Evolutionary conservation across 37 sponge, comb jelly and placozoan genomes (phyloP).

Genomic region (Oopsacas minuta): DNA sequence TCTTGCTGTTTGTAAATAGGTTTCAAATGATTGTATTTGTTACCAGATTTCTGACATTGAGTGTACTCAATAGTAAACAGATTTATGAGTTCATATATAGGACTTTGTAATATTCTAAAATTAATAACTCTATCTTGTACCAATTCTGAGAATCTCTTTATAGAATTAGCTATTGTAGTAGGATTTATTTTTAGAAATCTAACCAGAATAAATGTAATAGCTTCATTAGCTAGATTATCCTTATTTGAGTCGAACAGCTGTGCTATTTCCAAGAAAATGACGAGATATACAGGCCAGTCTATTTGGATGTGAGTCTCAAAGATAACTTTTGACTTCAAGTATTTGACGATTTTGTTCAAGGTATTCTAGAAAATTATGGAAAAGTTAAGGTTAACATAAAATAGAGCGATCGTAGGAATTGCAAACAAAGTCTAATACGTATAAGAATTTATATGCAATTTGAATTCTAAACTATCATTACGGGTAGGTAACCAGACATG

Average conservation of each 20-base stretch:
- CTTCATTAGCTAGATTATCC: not conserved
- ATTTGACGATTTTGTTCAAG: constrained; percentile 4
- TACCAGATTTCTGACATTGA: not conserved
- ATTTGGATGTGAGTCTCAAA: not conserved
- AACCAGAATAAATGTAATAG: not conserved
- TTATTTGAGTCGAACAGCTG: not conserved
- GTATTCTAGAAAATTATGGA: not conserved
- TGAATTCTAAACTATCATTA: too few relatives aligned
- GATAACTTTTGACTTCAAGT: not conserved
- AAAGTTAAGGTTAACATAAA: too few relatives aligned
- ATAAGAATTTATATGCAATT: too few relatives aligned
- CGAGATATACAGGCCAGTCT: not conserved
- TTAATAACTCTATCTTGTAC: not conserved
- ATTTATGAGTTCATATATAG: not conserved
- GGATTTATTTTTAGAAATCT: not conserved
- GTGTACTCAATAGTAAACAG: not conserved
- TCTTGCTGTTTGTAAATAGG: not conserved
- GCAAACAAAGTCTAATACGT: too few relatives aligned
- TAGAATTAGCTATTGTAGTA: not conserved
- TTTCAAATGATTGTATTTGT: not conserved
- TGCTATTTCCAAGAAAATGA: not conserved
- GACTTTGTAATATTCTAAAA: not conserved
- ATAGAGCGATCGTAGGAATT: too few relatives aligned
- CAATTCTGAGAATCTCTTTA: not conserved
- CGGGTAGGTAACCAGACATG: too few relatives aligned